Base-by-base conservation (phyloP, 2,113 vertebrate genomes). In the Polypterus bichir region DNA sequence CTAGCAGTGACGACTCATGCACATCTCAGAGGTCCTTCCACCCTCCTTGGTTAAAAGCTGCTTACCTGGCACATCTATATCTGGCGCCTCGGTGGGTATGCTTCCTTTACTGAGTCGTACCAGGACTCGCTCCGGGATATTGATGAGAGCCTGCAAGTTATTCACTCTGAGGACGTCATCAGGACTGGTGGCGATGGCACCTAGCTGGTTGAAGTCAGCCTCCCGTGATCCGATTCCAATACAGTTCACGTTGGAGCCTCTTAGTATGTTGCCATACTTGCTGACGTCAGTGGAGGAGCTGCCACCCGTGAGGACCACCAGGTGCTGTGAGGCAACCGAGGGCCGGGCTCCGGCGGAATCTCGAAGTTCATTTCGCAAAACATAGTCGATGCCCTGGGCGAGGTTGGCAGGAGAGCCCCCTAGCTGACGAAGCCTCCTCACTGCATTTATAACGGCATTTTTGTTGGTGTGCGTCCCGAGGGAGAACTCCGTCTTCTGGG, bases 231-330 rank as follows among this genome's bases (percentile, higher is more conserved):
- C 94, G 0, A 97, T 74, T 8, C 88, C 92, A 66, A 96, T 76
- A 53, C 86, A 90, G 60, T 78, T 81, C 11, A 99, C 85, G 3
- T 65, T 72, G 0, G 77, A 63, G 7, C 67, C 63, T 9, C 81
- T 80, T 4, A 98, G 81, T 67, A 85, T 49, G 0, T 68, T 77
- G 5, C 92, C 82, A 61, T 80, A 82, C 6, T 70, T 48, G 48
- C 77, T 74, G 4, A 94, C 78, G 0, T 94, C 92, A 5, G 91
- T 87, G 53, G 87, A 70, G 3, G 95, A 95, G 3, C 67, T 80
- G 62, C 86, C 93, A 56, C 92, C 92, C 0, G 95, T 92, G 54
- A 99, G 81, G 59, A 97, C 80, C 0, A 98, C 85, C 27, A 97
- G 83, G 69, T 97, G 88, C 68, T 97, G 93, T 47, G 94, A 93